Percentiles rank a stretch among this genome's conserved stretches.
phyloP scores from a whole-genome alignment of 2,113 vertebrate species.

The Macquaria australasica region DNA sequence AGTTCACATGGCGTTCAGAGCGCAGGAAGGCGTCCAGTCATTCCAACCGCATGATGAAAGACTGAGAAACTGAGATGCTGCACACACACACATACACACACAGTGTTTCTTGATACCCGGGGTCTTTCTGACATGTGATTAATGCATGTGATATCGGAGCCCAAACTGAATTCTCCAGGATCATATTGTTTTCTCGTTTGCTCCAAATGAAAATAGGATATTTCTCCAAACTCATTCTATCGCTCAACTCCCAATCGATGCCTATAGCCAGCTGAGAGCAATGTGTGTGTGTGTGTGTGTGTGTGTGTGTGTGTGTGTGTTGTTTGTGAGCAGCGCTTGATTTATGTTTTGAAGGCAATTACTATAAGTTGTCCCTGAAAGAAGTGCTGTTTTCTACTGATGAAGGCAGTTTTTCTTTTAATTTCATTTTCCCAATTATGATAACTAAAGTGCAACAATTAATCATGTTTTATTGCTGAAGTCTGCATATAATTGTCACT shows the following conservation, averaged over 20 bases:
- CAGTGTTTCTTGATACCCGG: slow-evolving; percentile 48
- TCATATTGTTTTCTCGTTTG: slow-evolving; percentile 68
- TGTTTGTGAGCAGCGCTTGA: slow-evolving; percentile 56
- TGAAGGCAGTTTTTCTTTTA: slow-evolving; percentile 75
- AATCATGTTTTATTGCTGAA: slow-evolving; percentile 78
- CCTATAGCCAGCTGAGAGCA: background rate
- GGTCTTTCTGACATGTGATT: slow-evolving; percentile 69
- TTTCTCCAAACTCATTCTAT: slow-evolving; percentile 66
- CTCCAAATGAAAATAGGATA: slow-evolving; percentile 74
- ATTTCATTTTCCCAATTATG: slow-evolving; percentile 75
- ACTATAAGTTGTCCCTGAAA: slow-evolving; percentile 67
- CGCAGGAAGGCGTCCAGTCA: slow-evolving; percentile 65
- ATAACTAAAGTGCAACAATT: slow-evolving; percentile 77
- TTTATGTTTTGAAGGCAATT: slow-evolving; percentile 74
- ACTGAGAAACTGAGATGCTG: slow-evolving; percentile 66
- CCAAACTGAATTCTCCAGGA: slow-evolving; percentile 58
- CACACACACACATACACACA: slow-evolving; percentile 4
- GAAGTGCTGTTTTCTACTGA: slow-evolving; percentile 66
- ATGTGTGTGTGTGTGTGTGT: slow-evolving; percentile 34
- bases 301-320: slow-evolving; percentile 16
- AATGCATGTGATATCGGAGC: slow-evolving; percentile 67
- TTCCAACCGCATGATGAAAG: slow-evolving; percentile 78
- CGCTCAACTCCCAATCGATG: slow-evolving; percentile 66
- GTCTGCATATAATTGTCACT: slow-evolving; percentile 74
- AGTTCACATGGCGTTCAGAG: slow-evolving; percentile 65